phyloP scores from a whole-genome alignment of 2,888 invertebrate species.

The Drosophila melanosoma region DNA sequence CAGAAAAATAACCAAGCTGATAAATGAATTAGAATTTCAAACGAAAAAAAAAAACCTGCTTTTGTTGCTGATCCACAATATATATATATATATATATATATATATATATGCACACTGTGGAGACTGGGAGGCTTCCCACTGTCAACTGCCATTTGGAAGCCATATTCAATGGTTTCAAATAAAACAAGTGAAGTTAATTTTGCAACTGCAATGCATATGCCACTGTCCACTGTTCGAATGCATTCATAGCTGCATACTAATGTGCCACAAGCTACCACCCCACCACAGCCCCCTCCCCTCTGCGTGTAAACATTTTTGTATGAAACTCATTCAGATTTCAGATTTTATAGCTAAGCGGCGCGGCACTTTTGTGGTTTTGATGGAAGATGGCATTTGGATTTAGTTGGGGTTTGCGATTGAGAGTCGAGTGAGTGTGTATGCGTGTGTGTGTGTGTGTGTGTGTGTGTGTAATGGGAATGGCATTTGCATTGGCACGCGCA shows the following conservation, averaged over 20 bases:
- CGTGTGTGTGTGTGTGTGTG: not conserved
- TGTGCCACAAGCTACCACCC: conserved; percentile 16
- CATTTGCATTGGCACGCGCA: conserved; percentile 61
- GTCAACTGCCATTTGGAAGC: not conserved
- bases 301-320: conserved; percentile 42
- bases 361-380: conserved; percentile 60
- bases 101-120: not conserved
- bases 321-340: conserved; percentile 68
- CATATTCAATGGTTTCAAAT: not conserved
- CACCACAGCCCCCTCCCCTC: not conserved
- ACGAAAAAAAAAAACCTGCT: too few relatives aligned
- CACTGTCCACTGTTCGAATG: conserved; percentile 20
- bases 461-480: conserved; percentile 9
- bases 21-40: too few relatives aligned
- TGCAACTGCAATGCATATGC: conserved; percentile 16
- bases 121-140: not conserved
- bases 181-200: not conserved
- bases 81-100: too few relatives aligned
- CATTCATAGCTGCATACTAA: conserved; percentile 55
- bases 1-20: not conserved
- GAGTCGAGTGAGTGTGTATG: conserved; percentile 3
- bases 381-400: conserved; percentile 26
- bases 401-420: conserved; percentile 5
- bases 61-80: not conserved
- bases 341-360: conserved; percentile 32